Evolutionary conservation across 2,888 invertebrate genomes (phyloP), one percentile per base, ranked within the genome.

Genomic region (Mythimna loreyi): DNA sequence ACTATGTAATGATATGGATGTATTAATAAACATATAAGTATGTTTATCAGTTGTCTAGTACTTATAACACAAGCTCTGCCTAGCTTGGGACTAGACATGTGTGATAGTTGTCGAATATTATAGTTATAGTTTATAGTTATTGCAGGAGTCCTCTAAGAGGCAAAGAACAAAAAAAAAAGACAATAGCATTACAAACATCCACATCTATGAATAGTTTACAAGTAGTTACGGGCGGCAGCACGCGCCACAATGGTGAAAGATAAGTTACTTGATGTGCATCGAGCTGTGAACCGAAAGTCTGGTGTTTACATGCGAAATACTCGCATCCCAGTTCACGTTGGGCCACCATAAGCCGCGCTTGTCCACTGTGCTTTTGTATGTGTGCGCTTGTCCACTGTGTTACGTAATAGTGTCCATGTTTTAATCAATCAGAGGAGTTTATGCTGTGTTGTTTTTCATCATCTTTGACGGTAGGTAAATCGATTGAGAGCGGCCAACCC

Each of bases 241-340:
- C 93, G 92, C 91, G 93, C 94, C 91, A 95, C 96, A 96, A 96
- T 96, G 95, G 96, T 96, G 96, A 96, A 96, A 96, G 96, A 96
- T 93, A 95, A 93, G 92, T 95, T 93, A 92, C 95, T 93, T 96
- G 95, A 92, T 93, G 96, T 92, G 96, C 94, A 96, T 94, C 96
- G 95, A 94, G 89, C 90, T 93, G 94, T 95, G 94, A 95, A 95
- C 95, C 95, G 95, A 95, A 95, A 95, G 96, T 94, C 92, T 93
- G 90, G 91, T 92, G 95, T 95, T 94, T 94, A 94, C 94, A 93
- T 93, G 95, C 95, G 92, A 94, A 95, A 93, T 92, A 91, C 87
- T 86, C 90, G 88, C 87, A 93, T 90, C 92, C 92, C 95, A 96
- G 95, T 96, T 85, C 81, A 92, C 86, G 92, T 90, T 92, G 84